Evolutionary conservation across 2,113 vertebrate genomes (phyloP).

Genomic region (Sprattus sprattus): DNA sequence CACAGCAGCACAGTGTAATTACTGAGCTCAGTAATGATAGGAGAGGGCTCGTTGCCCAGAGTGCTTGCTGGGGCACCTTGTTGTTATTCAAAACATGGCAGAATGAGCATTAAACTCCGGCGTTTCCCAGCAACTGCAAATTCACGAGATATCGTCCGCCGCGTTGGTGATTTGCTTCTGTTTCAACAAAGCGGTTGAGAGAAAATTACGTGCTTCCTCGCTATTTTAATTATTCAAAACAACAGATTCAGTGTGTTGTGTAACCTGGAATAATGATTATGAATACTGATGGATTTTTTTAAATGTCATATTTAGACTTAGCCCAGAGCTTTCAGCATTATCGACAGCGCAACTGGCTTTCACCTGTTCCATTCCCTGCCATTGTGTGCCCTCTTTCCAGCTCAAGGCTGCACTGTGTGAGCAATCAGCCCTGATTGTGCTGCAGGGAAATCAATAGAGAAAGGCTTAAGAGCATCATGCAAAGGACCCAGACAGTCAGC

Average conservation of each 20-base stretch:
- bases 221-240: slow-evolving; percentile 52
- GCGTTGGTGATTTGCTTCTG: slow-evolving; percentile 57
- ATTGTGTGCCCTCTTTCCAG: neutral
- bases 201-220: slow-evolving; percentile 50
- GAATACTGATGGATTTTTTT: slow-evolving; percentile 40
- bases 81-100: slow-evolving; percentile 11
- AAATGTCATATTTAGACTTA: slow-evolving; percentile 43
- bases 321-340: neutral
- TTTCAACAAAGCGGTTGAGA: slow-evolving; percentile 47
- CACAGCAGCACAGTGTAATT: neutral
- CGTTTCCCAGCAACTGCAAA: slow-evolving; percentile 15
- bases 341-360: neutral
- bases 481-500: neutral
- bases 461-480: neutral
- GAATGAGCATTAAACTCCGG: neutral
- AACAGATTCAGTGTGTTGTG: slow-evolving; percentile 60
- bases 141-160: slow-evolving; percentile 12
- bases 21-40: slow-evolving; percentile 5
- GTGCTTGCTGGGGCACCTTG: neutral
- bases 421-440: neutral
- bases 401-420: neutral
- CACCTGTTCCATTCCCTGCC: neutral
- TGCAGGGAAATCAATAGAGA: slow-evolving; percentile 7
- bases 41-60: neutral
- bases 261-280: slow-evolving; percentile 52